Base-by-base conservation (phyloP, 2,888 invertebrate genomes). In the Eledona agricola region DNA sequence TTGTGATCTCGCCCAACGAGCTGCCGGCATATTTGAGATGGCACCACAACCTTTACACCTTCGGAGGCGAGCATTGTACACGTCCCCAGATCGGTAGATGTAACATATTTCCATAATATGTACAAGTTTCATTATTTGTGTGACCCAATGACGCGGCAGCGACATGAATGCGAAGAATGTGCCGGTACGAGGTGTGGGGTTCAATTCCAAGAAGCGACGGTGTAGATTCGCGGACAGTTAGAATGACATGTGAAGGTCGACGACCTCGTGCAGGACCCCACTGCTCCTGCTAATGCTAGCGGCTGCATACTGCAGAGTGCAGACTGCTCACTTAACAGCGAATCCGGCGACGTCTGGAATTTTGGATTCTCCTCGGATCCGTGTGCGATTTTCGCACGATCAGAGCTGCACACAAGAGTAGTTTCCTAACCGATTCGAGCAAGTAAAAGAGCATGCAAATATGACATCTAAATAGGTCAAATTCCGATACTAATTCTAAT, bases 151-250 rank as follows among this genome's bases (percentile, higher is more conserved):
- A 54, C 50, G 54, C 54, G 50, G 29, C 50, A 32, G 62, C 64
- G 65, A 61, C 66, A 67, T 66, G 67, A 69, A 69, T 71, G 71
- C 66, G 51, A 59, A 66, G 69, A 69, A 70, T 69, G 60, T 50
- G 58, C 65, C 64, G 62, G 65, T 57, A 66, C 69, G 69, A 71
- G 71, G 71, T 73, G 72, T 71, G 74, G 75, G 73, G 73, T 73
- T 75, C 73, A 70, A 72, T 79, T 79, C 78, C 74, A 75, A 74
- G 79, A 78, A 79, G 65, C 65, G 63, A 59, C 62, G 60, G 61
- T 69, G 69, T 63, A 80, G 78, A 78, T 76, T 75, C 77, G 81
- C 70, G 70, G 71, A 74, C 74, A 73, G 74, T 73, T 73, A 73
- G 73, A 73, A 73, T 73, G 73, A 73, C 72, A 73, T 74, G 71